phyloP scores from a whole-genome alignment of 2,113 vertebrate genomes.

The Cairina moschata region DNA sequence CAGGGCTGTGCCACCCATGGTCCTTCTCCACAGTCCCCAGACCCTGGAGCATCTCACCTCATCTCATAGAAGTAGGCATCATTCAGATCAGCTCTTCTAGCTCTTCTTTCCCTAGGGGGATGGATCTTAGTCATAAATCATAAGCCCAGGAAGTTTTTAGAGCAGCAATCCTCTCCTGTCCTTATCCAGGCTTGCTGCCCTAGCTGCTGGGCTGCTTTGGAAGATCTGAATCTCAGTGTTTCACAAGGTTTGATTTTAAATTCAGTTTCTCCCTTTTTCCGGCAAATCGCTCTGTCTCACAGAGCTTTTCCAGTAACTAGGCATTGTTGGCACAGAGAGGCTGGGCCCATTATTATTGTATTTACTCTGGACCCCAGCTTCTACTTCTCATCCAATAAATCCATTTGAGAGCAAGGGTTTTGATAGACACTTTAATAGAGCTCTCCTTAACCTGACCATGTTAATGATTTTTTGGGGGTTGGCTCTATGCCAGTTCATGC shows the following conservation, averaged over 20 bases:
- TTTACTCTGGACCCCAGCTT: slow-evolving; percentile 52
- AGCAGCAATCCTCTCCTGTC: neutral
- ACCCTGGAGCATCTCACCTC: neutral
- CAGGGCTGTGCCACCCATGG: neutral
- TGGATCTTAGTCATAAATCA: neutral
- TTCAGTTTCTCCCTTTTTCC: neutral
- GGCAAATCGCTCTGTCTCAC: neutral
- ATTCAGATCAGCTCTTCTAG: neutral
- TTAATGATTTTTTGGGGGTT: slow-evolving; percentile 70
- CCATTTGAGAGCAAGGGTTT: slow-evolving; percentile 69
- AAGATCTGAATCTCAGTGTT: neutral
- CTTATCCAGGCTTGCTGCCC: neutral
- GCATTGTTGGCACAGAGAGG: slow-evolving; percentile 19
- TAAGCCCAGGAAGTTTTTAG: neutral
- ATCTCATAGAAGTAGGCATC: neutral
- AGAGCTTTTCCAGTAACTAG: slow-evolving; percentile 30
- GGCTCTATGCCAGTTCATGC: slow-evolving; percentile 58
- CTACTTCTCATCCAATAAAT: slow-evolving; percentile 74
- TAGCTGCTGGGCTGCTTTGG: neutral
- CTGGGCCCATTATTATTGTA: slow-evolving; percentile 8
- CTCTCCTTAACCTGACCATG: slow-evolving; percentile 71
- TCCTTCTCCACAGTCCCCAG: neutral
- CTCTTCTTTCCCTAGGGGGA: neutral
- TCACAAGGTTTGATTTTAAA: neutral
- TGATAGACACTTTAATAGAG: slow-evolving; percentile 78